Conservation (phyloP, 1,140 invertebrate species). For the Mactra quadrangularis region DNA sequence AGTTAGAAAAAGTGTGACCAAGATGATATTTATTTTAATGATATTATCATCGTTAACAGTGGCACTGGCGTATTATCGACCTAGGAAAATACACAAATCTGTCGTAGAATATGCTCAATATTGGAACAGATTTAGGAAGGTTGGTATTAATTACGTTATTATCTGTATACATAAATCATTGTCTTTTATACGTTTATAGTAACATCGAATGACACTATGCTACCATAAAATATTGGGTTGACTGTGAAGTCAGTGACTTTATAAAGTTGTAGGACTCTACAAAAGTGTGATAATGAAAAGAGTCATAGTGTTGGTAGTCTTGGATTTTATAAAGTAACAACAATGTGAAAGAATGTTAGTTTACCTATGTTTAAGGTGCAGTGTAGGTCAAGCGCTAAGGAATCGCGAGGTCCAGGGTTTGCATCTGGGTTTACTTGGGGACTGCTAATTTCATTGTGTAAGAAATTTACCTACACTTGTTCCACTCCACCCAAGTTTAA, state of each 20-base stretch:
- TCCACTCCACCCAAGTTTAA: too few relatives aligned
- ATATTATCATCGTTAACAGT: neutral
- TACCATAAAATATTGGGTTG: neutral
- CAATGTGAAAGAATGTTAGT: too few relatives aligned
- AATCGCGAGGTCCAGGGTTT: too few relatives aligned
- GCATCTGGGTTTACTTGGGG: too few relatives aligned
- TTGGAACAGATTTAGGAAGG: constrained; percentile 53
- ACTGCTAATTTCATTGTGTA: too few relatives aligned
- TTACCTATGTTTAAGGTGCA: too few relatives aligned
- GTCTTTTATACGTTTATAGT: neutral
- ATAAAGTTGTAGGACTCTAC: neutral
- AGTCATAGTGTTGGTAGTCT: too few relatives aligned
- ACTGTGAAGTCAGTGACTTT: neutral
- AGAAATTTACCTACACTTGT: too few relatives aligned
- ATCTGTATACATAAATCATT: neutral
- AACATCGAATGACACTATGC: neutral
- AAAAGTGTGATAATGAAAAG: neutral
- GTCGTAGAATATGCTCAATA: constrained; percentile 35
- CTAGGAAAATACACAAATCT: constrained; percentile 16
- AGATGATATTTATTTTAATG: constrained; percentile 1
- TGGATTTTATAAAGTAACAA: too few relatives aligned
- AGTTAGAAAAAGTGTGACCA: neutral
- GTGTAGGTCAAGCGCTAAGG: too few relatives aligned
- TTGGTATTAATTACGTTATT: neutral
- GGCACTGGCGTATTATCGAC: neutral